Percentiles rank a stretch among this genome's conserved stretches.
phyloP scores from a whole-genome alignment of 2,888 invertebrate species.

The Phytoseiulus persimilis region DNA sequence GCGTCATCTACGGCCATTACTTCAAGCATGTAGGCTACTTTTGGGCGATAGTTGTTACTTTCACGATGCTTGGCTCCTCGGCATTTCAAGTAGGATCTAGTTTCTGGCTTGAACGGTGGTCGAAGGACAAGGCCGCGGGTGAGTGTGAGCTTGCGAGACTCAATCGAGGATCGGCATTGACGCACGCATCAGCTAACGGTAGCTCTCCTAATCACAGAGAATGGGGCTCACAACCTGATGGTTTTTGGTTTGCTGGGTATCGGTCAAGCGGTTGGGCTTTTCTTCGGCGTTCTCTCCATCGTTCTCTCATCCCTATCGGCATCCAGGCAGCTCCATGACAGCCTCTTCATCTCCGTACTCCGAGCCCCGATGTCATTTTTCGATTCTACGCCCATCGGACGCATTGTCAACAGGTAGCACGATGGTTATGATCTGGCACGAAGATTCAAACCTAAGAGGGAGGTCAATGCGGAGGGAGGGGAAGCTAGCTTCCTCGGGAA shows the following conservation, averaged over 20 bases:
- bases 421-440: background rate
- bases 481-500: no score
- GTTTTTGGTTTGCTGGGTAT: slow-evolving; percentile 9
- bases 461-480: no score
- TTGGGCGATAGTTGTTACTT: slow-evolving; percentile 26
- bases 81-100: slow-evolving; percentile 44
- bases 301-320: slow-evolving; percentile 40
- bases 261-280: slow-evolving; percentile 35
- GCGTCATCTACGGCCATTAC: slow-evolving; percentile 42
- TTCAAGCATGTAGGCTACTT: slow-evolving; percentile 40
- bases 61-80: slow-evolving; percentile 39
- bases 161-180: background rate
- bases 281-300: slow-evolving; percentile 40
- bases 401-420: slow-evolving; percentile 43
- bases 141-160: no score
- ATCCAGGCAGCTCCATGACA: slow-evolving; percentile 39
- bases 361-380: slow-evolving; percentile 44
- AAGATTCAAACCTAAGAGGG: no score
- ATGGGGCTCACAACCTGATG: background rate
- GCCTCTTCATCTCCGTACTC: slow-evolving; percentile 41
- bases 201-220: background rate
- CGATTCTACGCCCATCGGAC: slow-evolving; percentile 43
- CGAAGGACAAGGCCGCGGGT: slow-evolving; percentile 23
- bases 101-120: slow-evolving; percentile 45
- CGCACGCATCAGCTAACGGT: no score